These are phyloP conservation scores for Ommatoiulus sabulosus DNA, from an alignment of 2,888 invertebrate genomes.

Conservation along the genomic window DNA sequence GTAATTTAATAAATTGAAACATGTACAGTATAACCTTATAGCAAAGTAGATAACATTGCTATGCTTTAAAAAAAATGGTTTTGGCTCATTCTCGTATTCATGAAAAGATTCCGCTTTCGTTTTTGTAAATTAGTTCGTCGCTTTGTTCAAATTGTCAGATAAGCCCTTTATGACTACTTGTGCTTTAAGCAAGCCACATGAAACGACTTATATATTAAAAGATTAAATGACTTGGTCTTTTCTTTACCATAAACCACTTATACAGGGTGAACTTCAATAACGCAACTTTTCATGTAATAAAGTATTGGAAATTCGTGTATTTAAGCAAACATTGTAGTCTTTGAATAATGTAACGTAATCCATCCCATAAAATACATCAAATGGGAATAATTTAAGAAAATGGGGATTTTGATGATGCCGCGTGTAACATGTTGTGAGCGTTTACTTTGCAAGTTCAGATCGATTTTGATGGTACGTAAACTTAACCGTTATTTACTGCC, in stretches of 20 bases:
- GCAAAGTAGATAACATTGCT: too few relatives aligned
- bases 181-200: background rate
- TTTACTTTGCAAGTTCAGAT: constrained; percentile 1
- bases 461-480: constrained; percentile 12
- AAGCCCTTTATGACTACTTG: background rate
- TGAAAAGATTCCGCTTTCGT: background rate
- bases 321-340: background rate
- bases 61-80: too few relatives aligned
- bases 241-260: background rate
- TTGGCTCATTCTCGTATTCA: too few relatives aligned
- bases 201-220: background rate
- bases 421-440: background rate
- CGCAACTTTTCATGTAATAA: background rate
- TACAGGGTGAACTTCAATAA: background rate
- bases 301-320: background rate
- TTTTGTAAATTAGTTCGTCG: background rate
- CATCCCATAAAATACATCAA: background rate
- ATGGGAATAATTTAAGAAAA: background rate
- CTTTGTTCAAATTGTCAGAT: background rate
- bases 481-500: background rate
- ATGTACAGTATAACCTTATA: too few relatives aligned
- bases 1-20: too few relatives aligned
- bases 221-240: background rate
- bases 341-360: background rate
- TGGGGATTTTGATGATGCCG: constrained; percentile 26